Base-by-base conservation (phyloP, 1,140 invertebrate species). In the Caligus rogercresseyi region DNA sequence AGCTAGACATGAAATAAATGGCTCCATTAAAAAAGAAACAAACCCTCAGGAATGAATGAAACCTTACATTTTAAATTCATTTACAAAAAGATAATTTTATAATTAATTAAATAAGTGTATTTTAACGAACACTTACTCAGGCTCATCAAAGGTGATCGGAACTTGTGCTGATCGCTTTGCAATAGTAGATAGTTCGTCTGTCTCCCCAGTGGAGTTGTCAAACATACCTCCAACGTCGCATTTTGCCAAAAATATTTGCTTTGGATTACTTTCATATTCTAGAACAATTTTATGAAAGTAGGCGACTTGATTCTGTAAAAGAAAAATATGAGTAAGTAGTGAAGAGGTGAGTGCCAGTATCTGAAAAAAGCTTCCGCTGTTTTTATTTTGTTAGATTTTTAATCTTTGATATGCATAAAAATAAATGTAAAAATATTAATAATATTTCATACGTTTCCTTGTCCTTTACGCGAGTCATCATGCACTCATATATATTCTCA, bases 401-500 rank as follows among this genome's bases (percentile, higher is more conserved):
- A n/a, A n/a, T n/a, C n/a, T n/a, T n/a, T n/a, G n/a, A n/a, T n/a
- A n/a, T n/a, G n/a, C n/a, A n/a, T n/a, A n/a, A n/a, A n/a, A n/a
- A n/a, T n/a, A n/a, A n/a, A n/a, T n/a, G 24, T 24, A 60, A 60
- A 3, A 25, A 21, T 3, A 18, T n/a, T 13, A 11, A 2, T 43
- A 60, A 25, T 3, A 1, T 3, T 60, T 16, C 13, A 13, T 54
- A 31, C 60, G 60, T 54, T 54, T 20, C 52, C 21, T 53, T 60
- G 23, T 62, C 31, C 24, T 31, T 18, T 20, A 62, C 60, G 20
- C 31, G 24, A 53, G 60, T 62, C 4, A 62, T 43, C 60, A 62
- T 62, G 54, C 60, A 62, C 31, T 62, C n/a, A 26, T 54, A 62
- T 16, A 62, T 62, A 52, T 62, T 26, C 16, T 62, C 20, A 15